Evolutionary conservation across 2,113 vertebrate genomes (phyloP).

Genomic region (Tursiops truncatus): DNA sequence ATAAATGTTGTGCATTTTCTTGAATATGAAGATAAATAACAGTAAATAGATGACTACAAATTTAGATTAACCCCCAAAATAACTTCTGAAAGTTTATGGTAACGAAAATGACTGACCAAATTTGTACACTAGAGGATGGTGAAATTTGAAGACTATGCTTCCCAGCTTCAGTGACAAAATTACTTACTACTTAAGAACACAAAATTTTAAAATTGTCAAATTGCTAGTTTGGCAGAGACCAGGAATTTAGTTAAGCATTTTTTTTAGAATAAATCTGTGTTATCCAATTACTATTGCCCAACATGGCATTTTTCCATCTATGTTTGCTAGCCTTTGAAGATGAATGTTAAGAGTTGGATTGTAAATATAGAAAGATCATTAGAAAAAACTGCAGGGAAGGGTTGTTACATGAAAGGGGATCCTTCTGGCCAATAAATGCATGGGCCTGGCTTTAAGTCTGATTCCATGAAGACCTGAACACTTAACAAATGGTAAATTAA

Average conservation of each 20-base stretch:
- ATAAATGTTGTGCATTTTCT: background rate
- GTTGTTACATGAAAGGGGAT: background rate
- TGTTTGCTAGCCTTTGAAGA: background rate
- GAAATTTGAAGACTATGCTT: background rate
- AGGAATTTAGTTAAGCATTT: background rate
- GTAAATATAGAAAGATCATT: background rate
- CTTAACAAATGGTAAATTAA: background rate
- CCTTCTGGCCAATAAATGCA: background rate
- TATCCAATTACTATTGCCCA: background rate
- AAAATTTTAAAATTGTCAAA: background rate
- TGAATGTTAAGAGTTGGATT: background rate
- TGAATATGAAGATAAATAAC: background rate
- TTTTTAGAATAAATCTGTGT: background rate
- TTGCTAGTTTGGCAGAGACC: background rate
- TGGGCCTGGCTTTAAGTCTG: background rate
- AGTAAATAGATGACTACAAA: constrained; percentile 20
- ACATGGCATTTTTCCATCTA: background rate
- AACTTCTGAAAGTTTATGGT: background rate
- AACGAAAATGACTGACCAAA: background rate
- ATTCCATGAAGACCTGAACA: background rate
- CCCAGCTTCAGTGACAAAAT: background rate
- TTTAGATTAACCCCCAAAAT: background rate
- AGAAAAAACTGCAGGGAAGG: fast-evolving
- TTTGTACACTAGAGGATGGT: background rate
- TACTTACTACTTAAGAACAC: background rate